These are phyloP conservation scores for Pseudomyrmex dendroicus DNA, from an alignment of 1,140 invertebrate species.

Conservation along the genomic window DNA sequence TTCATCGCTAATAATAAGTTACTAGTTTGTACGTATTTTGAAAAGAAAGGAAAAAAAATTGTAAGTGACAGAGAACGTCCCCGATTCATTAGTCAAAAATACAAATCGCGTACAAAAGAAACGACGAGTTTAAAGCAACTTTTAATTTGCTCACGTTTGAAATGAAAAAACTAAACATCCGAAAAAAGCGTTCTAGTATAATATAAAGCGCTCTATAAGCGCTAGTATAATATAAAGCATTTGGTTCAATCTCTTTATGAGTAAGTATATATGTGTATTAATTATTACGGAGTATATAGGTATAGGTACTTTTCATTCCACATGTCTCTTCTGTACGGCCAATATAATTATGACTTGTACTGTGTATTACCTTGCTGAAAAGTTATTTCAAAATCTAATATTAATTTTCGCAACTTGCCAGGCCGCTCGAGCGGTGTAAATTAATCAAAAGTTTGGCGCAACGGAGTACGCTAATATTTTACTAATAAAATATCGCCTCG, in stretches of 20 bases:
- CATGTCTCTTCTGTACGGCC: background rate
- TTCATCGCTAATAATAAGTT: slow-evolving; percentile 19
- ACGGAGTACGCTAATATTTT: slow-evolving; percentile 42
- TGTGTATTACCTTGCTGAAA: background rate
- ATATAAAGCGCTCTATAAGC: background rate
- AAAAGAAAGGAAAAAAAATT: background rate
- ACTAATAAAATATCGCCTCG: slow-evolving; percentile 50
- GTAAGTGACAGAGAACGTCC: background rate
- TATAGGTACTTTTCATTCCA: background rate
- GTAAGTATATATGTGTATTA: background rate
- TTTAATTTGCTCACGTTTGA: slow-evolving; percentile 31
- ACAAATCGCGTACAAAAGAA: slow-evolving; percentile 1
- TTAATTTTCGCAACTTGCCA: slow-evolving; percentile 41
- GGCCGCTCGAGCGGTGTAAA: background rate
- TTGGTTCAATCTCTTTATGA: background rate
- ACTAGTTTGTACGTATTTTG: slow-evolving; percentile 29
- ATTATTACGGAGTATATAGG: background rate
- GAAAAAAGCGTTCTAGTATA: background rate
- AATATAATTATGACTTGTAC: slow-evolving; percentile 17
- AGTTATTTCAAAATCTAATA: slow-evolving; percentile 41
- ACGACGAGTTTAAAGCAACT: slow-evolving; percentile 16
- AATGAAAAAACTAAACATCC: background rate
- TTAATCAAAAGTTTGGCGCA: slow-evolving; percentile 50
- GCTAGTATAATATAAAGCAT: background rate
- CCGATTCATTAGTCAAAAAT: slow-evolving; percentile 45